Evolutionary conservation across 2,797 vertebrate genomes (phyloP), one percentile per base, ranked within the genome.

Genomic region (Onychomys torridus): DNA sequence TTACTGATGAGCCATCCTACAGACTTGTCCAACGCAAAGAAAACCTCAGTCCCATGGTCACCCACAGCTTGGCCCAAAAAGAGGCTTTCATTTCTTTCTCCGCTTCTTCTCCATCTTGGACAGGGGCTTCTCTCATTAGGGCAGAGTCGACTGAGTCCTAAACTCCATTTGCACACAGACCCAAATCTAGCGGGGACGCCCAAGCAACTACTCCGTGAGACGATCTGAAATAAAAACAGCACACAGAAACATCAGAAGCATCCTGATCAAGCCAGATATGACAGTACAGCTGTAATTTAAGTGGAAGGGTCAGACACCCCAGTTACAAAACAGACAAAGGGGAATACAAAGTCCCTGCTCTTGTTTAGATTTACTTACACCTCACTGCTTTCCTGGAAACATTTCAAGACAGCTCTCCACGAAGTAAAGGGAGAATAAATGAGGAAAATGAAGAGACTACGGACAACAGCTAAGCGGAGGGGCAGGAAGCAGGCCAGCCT

Each of bases 61-160:
- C 98, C 98, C 96, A 97, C 97, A 93, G 97, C 96, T 97, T 98
- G 98, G 98, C 98, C 99, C 90, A 98, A 98, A 93, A 97, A 98
- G 98, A 98, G 99, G 95, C 98, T 98, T 98, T 99, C 98, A 99
- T 99, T 99, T 99, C 99, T 99, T 99, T 99, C 99, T 99, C 96
- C 99, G 99, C 99, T 99, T 99, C 98, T 99, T 99, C 99, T 99
- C 99, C 99, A 99, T 99, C 98, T 98, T 99, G 98, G 97, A 96
- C 97, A 86, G 97, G 98, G 89, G 98, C 98, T 99, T 97, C 84
- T 19, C 97, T 99, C 99, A 99, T 99, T 99, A 98, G 27, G 96
- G 95, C 98, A 97, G 98, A 97, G 98, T 97, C 96, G 98, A 98
- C 93, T 92, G 97, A 97, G 98, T 98, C 98, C 98, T 97, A 46